Evolutionary conservation across 2,797 vertebrate genomes (phyloP).

Genomic region (Cyprinella venusta): DNA sequence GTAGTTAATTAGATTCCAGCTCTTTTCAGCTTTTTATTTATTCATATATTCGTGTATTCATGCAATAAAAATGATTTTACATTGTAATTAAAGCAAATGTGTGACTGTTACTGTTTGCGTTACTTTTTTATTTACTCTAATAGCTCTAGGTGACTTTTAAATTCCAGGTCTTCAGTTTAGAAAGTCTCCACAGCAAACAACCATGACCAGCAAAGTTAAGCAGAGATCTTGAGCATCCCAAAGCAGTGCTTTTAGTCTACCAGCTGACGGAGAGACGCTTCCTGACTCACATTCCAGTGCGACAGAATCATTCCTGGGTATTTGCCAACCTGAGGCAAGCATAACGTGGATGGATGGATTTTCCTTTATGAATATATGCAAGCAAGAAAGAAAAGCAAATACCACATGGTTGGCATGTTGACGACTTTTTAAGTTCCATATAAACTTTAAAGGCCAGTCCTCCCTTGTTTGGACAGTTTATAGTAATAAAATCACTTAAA

Average conservation of each 20-base stretch:
- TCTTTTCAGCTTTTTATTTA: conserved; percentile 37
- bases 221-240: conserved; percentile 10
- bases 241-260: conserved; percentile 5
- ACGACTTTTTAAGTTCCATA: not conserved
- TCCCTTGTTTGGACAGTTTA: not conserved
- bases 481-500: not conserved
- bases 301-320: not conserved
- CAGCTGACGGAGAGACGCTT: not conserved
- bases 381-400: not conserved
- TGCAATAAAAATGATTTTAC: conserved; percentile 12
- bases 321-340: not conserved
- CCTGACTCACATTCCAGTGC: not conserved
- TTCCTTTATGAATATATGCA: not conserved
- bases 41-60: conserved; percentile 32
- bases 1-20: not conserved
- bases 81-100: conserved; percentile 21
- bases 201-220: conserved; percentile 6
- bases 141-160: conserved; percentile 32
- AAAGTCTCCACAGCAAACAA: conserved; percentile 5
- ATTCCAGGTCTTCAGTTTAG: not conserved
- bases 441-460: not conserved
- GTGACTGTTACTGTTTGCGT: not conserved
- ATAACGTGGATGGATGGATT: not conserved
- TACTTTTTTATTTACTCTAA: conserved; percentile 13
- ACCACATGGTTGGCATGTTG: not conserved